These are phyloP conservation scores for Ceratotherium simum DNA, from an alignment of 2,113 vertebrate genomes.

Conservation along the genomic window DNA sequence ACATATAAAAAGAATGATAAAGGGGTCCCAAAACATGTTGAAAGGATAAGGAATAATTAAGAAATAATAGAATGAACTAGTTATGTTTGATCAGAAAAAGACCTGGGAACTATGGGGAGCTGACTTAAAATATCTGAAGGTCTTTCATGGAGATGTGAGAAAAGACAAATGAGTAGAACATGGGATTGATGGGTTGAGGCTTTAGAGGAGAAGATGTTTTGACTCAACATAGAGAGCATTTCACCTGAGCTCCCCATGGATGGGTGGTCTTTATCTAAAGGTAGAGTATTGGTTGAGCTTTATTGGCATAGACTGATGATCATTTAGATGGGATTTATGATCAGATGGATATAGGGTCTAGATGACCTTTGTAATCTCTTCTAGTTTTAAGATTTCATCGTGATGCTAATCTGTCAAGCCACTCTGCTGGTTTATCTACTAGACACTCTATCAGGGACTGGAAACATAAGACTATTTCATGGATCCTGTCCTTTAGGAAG, in stretches of 20 bases:
- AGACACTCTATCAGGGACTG: not conserved
- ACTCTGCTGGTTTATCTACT: not conserved
- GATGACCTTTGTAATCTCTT: not conserved
- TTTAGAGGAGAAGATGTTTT: not conserved
- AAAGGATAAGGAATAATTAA: not conserved
- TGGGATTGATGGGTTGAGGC: not conserved
- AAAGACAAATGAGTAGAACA: not conserved
- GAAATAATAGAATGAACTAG: not conserved
- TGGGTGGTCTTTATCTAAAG: not conserved
- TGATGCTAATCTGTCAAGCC: not conserved
- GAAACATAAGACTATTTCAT: not conserved
- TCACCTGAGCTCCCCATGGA: not conserved
- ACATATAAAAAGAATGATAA: not conserved
- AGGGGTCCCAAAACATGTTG: not conserved
- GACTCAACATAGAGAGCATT: not conserved
- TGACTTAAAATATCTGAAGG: slow-evolving; percentile 23
- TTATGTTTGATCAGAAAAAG: not conserved
- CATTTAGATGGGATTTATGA: not conserved
- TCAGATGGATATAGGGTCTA: not conserved
- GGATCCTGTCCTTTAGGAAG: not conserved
- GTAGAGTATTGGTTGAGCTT: not conserved
- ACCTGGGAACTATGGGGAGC: not conserved
- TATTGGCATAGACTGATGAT: not conserved
- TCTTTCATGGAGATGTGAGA: not conserved
- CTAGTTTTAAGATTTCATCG: not conserved